Evolutionary conservation across 2,888 invertebrate species (phyloP).

Genomic region (Embidobia sp.): DNA sequence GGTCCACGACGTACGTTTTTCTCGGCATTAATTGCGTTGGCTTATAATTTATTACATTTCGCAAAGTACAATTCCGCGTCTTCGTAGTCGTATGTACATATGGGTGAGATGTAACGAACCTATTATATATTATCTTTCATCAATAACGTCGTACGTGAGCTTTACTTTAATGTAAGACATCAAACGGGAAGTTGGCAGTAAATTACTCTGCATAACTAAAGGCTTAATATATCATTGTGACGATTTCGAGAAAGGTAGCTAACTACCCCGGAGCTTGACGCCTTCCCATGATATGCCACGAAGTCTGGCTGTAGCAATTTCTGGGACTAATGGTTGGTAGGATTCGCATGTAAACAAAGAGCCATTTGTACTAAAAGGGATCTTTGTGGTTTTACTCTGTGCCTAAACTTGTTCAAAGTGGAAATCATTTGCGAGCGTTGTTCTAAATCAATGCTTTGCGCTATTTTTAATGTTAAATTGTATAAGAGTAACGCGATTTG

Average conservation of each 20-base stretch:
- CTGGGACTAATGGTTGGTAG: conserved; percentile 56
- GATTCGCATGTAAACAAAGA: conserved; percentile 58
- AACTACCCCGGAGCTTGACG: conserved; percentile 47
- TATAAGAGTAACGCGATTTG: not conserved
- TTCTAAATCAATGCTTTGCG: conserved; percentile 24
- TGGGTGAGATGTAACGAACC: conserved; percentile 15
- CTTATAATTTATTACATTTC: conserved; percentile 1
- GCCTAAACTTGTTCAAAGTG: conserved; percentile 44
- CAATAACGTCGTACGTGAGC: conserved; percentile 42
- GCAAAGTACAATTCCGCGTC: not conserved
- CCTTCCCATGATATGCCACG: conserved; percentile 39
- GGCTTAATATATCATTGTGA: conserved; percentile 57
- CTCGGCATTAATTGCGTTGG: conserved; percentile 6
- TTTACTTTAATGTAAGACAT: conserved; percentile 33
- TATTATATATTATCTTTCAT: conserved; percentile 36
- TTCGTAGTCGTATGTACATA: conserved; percentile 8
- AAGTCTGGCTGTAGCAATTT: conserved; percentile 56
- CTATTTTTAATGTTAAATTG: conserved; percentile 17
- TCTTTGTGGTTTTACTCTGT: conserved; percentile 58
- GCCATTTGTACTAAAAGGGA: conserved; percentile 55
- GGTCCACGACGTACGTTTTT: not conserved
- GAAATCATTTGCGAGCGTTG: conserved; percentile 25
- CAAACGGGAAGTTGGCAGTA: conserved; percentile 38
- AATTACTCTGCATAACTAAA: conserved; percentile 38
- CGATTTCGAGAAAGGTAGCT: conserved; percentile 55